Conservation (phyloP, 2,113 vertebrate species). For the Mesoclemmys tuberculata region DNA sequence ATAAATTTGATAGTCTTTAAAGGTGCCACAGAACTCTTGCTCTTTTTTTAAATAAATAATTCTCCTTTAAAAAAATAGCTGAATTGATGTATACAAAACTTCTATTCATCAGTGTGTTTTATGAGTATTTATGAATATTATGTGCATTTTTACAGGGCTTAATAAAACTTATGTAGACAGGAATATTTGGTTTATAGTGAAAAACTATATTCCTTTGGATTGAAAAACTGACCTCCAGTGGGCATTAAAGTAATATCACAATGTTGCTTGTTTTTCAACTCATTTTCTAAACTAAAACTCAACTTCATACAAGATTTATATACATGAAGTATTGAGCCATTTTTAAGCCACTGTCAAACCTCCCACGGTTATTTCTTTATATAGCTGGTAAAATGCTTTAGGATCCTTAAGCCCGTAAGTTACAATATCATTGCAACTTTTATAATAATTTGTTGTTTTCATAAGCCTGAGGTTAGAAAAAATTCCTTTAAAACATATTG, state of each 20-base stretch:
- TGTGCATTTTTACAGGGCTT: slow-evolving; percentile 41
- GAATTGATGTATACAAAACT: background rate
- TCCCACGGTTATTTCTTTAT: background rate
- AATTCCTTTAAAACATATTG: background rate
- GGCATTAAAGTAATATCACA: slow-evolving; percentile 7
- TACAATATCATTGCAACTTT: background rate
- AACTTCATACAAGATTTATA: slow-evolving; percentile 5
- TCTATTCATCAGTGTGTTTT: background rate
- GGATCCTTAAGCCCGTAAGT: background rate
- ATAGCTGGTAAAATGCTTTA: background rate
- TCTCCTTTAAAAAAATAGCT: background rate
- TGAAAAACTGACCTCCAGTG: slow-evolving; percentile 12
- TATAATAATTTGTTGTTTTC: background rate
- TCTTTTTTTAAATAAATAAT: background rate
- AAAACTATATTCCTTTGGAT: background rate
- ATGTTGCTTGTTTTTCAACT: background rate
- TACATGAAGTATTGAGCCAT: background rate
- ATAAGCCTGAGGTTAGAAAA: background rate
- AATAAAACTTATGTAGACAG: slow-evolving; percentile 2
- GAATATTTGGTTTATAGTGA: background rate
- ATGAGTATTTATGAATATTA: slow-evolving; percentile 22
- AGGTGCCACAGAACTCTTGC: no score
- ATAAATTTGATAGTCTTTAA: no score
- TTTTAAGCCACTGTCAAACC: background rate
- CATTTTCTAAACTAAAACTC: background rate